A percentile compares a stretch with the other conserved stretches of the same genome.
These are phyloP conservation scores for Xenops minutus DNA, from an alignment of 2,797 vertebrate species.

Conservation along the genomic window DNA sequence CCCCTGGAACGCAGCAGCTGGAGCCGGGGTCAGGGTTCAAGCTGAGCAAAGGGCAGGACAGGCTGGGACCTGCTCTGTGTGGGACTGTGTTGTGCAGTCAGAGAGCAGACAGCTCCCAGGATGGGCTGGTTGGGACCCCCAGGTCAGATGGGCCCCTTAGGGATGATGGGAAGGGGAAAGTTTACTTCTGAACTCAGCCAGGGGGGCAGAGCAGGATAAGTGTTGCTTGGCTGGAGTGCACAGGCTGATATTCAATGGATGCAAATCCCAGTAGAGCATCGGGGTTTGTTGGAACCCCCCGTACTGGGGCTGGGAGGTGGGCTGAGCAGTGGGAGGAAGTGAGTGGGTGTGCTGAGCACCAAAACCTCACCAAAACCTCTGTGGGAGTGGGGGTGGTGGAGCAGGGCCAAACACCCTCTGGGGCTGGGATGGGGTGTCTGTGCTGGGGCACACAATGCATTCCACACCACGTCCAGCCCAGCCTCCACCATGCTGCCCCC, in stretches of 20 bases:
- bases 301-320: neutral
- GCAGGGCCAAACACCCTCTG: accelerated
- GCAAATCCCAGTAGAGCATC: accelerated
- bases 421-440: neutral
- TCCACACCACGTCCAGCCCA: neutral
- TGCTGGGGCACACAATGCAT: neutral
- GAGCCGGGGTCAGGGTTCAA: neutral
- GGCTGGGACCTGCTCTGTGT: neutral
- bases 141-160: neutral
- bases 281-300: neutral
- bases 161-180: neutral
- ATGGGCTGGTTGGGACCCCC: neutral
- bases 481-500: neutral
- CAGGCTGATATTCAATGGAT: neutral
- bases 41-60: neutral
- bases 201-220: neutral
- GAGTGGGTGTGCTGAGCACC: neutral
- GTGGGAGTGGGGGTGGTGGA: accelerated
- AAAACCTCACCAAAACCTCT: neutral
- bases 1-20: neutral
- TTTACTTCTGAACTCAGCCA: neutral
- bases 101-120: accelerated
- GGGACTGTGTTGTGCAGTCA: accelerated
- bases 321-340: neutral
- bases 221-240: accelerated